Conservation (phyloP, 2,797 vertebrate genomes). For the Leucoraja ocellata region DNA sequence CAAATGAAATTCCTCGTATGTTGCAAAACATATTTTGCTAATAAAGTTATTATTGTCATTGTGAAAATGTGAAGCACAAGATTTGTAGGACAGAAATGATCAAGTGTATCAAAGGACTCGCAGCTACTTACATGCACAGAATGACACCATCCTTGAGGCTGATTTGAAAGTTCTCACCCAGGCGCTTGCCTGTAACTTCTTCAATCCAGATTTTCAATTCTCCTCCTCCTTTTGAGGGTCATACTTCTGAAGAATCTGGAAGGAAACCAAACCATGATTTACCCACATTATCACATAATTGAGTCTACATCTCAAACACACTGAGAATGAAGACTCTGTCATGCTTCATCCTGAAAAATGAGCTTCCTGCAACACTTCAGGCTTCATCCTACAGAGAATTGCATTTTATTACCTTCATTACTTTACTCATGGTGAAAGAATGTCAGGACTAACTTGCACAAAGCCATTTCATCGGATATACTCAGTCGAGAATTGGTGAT, state of each 20-base stretch:
- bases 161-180: slow-evolving; percentile 84
- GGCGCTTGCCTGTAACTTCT: slow-evolving; percentile 83
- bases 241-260: slow-evolving; percentile 91
- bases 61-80: not conserved
- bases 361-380: not conserved
- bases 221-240: slow-evolving; percentile 84
- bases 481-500: not conserved
- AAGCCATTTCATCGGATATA: not conserved
- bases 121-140: slow-evolving; percentile 80
- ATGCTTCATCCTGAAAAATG: not conserved
- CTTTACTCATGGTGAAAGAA: slow-evolving; percentile 3
- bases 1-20: too few relatives aligned
- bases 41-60: too few relatives aligned
- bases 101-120: too few relatives aligned
- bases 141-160: slow-evolving; percentile 89
- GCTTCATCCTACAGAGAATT: not conserved
- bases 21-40: too few relatives aligned
- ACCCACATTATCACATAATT: not conserved
- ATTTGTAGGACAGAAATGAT: not conserved
- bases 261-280: slow-evolving; percentile 37
- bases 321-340: not conserved
- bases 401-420: not conserved
- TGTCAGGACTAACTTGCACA: not conserved
- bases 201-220: slow-evolving; percentile 92
- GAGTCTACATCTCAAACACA: not conserved